Conservation (phyloP, 2,888 invertebrate species). For the Heliconius ismenius region DNA sequence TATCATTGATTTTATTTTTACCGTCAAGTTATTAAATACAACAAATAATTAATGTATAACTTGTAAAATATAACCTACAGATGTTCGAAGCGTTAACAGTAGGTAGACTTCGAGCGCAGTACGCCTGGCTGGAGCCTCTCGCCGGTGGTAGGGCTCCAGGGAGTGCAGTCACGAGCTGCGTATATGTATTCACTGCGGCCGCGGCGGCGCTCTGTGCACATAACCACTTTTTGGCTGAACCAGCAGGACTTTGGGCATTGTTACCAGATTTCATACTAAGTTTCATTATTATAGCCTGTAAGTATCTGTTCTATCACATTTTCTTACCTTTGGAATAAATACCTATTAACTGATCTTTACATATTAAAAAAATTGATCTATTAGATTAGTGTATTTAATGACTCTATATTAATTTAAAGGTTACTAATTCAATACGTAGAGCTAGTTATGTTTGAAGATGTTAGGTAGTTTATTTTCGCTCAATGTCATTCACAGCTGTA, state of each 20-base stretch:
- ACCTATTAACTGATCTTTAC: too few relatives aligned
- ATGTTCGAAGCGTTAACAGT: conserved; percentile 84
- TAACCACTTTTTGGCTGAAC: conserved; percentile 83
- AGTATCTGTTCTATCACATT: conserved; percentile 57
- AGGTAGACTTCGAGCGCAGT: conserved; percentile 88
- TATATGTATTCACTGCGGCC: conserved; percentile 85
- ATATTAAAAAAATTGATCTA: not conserved
- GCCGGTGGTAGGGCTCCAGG: conserved; percentile 90
- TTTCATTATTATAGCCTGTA: conserved; percentile 84
- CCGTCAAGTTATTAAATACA: not conserved
- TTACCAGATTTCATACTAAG: conserved; percentile 84
- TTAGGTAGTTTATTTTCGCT: conserved; percentile 16
- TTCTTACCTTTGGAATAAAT: not conserved
- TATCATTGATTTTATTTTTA: conserved; percentile 50
- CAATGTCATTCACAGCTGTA: conserved; percentile 21
- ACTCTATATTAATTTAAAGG: not conserved
- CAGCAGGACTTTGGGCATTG: conserved; percentile 85
- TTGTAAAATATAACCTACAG: conserved; percentile 50
- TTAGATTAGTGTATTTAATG: not conserved
- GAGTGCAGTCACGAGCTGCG: conserved; percentile 86
- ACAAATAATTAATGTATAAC: not conserved
- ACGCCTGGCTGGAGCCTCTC: conserved; percentile 87
- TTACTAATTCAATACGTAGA: conserved; percentile 5
- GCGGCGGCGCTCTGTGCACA: conserved; percentile 87
- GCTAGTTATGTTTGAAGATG: not conserved